Base-by-base conservation (phyloP, 2,113 vertebrate species). In the Lutjanus erythropterus region DNA sequence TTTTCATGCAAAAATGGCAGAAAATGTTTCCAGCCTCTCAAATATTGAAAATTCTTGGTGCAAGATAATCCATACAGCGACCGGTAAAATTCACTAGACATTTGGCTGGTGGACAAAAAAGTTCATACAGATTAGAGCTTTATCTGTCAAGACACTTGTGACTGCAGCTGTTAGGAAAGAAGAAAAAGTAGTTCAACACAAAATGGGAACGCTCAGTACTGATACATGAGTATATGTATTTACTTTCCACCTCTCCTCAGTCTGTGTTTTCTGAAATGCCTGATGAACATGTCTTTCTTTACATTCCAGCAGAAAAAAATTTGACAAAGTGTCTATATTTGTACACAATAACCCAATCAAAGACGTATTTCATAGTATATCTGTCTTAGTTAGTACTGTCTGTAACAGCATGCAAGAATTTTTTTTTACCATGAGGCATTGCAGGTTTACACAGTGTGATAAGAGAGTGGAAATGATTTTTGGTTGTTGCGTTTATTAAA, bases 401-500 rank as follows among this genome's bases (percentile, higher is more conserved):
- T 35, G 33, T 35, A 35, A 35, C 7, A 7, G 33, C 4, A 35
- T 35, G 33, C 33, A 35, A 35, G 33, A n/a, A n/a, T n/a, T n/a
- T n/a, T n/a, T n/a, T n/a, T 68, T 23, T 3, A 33, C 35, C 9
- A 46, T 39, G 9, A 70, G 58, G 15, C 39, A 56, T 1, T 47
- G n/a, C 23, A 47, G 9, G 2, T 55, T 55, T 25, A 41, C 59
- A 39, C 10, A 2, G n/a, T 37, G 21, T 33, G 21, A 41, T 55
- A 29, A 42, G 46, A 31, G 35, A 62, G 52, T 1, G 5, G 23
- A 42, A 61, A 49, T 49, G 6, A 59, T 55, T 55, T 53, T 46
- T n/a, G 58, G 42, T 35, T n/a, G n/a, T n/a, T n/a, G n/a, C n/a
- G 14, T 39, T 83, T 39, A 27, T 74, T 21, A 61, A 33, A n/a